A percentile compares a stretch with the other conserved stretches of the same genome.
Conservation (phyloP, 30 jellyfish, hydroid and myxozoan genomes). For the Hydractinia symbiolongicarpus region DNA sequence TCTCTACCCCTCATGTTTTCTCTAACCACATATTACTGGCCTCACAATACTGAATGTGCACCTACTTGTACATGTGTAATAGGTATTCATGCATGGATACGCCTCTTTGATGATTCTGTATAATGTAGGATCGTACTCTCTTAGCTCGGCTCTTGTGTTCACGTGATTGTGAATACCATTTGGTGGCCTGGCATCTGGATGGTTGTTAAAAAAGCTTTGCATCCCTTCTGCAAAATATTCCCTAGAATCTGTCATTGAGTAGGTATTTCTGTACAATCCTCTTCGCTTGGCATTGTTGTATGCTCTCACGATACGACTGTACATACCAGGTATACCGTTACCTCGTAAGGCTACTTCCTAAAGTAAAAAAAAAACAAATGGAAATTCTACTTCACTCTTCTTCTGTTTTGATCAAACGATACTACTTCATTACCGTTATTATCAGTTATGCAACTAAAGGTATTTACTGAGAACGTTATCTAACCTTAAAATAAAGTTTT, state of each 20-base stretch:
- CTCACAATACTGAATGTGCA: neutral
- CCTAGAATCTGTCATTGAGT: constrained; percentile 46
- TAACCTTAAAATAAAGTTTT: no score
- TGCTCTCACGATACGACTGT: constrained; percentile 22
- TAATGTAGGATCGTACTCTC: constrained; percentile 45
- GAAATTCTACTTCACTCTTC: neutral
- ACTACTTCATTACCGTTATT: no score
- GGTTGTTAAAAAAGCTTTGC: constrained; percentile 56
- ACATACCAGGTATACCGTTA: constrained; percentile 43
- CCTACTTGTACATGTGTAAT: constrained; percentile 10
- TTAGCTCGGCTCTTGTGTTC: constrained; percentile 33
- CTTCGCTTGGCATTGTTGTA: constrained; percentile 42
- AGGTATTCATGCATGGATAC: constrained; percentile 39
- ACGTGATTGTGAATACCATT: constrained; percentile 49
- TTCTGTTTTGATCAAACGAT: no score
- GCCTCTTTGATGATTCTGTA: constrained; percentile 45
- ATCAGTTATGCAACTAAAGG: no score
- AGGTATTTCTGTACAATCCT: constrained; percentile 49
- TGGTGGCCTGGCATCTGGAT: constrained; percentile 37
- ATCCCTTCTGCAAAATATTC: constrained; percentile 66
- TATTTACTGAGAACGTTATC: no score
- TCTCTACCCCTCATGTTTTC: no score
- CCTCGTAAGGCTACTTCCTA: constrained; percentile 58
- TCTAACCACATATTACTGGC: neutral
- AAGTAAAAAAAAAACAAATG: neutral